These are phyloP conservation scores for Volucella bombylans DNA, from an alignment of 2,888 invertebrate species.

Conservation along the genomic window DNA sequence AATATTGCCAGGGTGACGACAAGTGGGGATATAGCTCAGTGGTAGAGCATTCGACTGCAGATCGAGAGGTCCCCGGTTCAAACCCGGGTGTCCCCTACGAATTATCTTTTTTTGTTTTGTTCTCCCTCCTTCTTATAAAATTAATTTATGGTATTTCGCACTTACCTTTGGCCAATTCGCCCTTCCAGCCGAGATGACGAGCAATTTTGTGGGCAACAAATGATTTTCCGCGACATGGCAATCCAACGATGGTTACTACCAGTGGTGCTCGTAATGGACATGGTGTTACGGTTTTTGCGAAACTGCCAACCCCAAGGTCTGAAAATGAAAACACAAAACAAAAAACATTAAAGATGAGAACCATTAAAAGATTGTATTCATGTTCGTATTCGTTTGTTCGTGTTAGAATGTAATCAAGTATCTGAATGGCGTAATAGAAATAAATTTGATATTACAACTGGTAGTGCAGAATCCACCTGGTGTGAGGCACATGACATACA, in stretches of 20 bases:
- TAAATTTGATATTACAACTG: slow-evolving; percentile 2
- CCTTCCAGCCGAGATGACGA: slow-evolving; percentile 95
- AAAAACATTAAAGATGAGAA: not conserved
- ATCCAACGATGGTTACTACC: slow-evolving; percentile 93
- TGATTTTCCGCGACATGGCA: slow-evolving; percentile 96
- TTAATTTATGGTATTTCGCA: slow-evolving; percentile 20
- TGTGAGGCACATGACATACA: not conserved
- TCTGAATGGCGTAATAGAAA: slow-evolving; percentile 1
- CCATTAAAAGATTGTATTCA: not conserved
- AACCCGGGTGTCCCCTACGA: slow-evolving; percentile 76
- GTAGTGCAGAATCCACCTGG: not conserved
- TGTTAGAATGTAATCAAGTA: not conserved
- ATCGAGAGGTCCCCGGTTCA: slow-evolving; percentile 78
- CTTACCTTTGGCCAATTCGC: slow-evolving; percentile 91
- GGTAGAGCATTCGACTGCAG: slow-evolving; percentile 78
- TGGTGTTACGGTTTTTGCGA: slow-evolving; percentile 78
- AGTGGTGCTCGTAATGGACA: slow-evolving; percentile 85
- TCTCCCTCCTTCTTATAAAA: slow-evolving; percentile 5
- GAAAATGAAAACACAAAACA: slow-evolving; percentile 31
- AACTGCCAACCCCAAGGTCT: slow-evolving; percentile 58
- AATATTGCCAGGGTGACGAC: not conserved
- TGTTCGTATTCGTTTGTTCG: not conserved
- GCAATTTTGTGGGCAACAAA: slow-evolving; percentile 93
- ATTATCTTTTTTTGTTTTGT: not conserved
- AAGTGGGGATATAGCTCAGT: slow-evolving; percentile 76